phyloP scores from a whole-genome alignment of 2,797 vertebrate species.

The Megalops cyprinoides region DNA sequence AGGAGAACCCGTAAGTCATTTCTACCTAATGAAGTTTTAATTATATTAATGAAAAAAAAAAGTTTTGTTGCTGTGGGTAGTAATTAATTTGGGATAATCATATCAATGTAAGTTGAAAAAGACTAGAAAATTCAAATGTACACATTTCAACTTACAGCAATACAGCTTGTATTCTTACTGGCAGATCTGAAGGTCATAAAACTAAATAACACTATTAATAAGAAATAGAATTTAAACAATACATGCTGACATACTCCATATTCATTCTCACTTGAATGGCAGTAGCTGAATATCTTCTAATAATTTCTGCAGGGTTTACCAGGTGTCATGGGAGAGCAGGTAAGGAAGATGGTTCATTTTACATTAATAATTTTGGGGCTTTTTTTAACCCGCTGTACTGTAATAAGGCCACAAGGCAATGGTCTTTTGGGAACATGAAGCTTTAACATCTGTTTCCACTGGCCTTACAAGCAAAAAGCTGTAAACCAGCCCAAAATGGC shows the following conservation, averaged over 20 bases:
- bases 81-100: constrained; percentile 5
- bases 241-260: not conserved
- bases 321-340: constrained; percentile 50
- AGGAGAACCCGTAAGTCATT: constrained; percentile 68
- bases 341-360: constrained; percentile 46
- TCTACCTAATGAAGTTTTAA: not conserved
- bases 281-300: constrained; percentile 13
- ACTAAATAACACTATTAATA: not conserved
- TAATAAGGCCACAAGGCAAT: constrained; percentile 44
- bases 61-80: not conserved
- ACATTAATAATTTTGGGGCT: constrained; percentile 18
- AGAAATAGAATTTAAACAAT: not conserved
- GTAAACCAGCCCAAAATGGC: not conserved
- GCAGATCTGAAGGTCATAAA: not conserved
- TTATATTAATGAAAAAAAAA: constrained; percentile 10
- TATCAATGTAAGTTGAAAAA: not conserved
- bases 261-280: not conserved
- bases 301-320: constrained; percentile 43
- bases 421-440: constrained; percentile 48
- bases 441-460: constrained; percentile 51
- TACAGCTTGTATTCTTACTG: not conserved
- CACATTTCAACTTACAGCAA: not conserved
- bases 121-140: not conserved
- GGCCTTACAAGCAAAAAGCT: constrained; percentile 35
- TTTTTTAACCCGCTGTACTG: not conserved